Evolutionary conservation across 2,888 invertebrate genomes (phyloP).

Genomic region (Trichopoda pennipes): DNA sequence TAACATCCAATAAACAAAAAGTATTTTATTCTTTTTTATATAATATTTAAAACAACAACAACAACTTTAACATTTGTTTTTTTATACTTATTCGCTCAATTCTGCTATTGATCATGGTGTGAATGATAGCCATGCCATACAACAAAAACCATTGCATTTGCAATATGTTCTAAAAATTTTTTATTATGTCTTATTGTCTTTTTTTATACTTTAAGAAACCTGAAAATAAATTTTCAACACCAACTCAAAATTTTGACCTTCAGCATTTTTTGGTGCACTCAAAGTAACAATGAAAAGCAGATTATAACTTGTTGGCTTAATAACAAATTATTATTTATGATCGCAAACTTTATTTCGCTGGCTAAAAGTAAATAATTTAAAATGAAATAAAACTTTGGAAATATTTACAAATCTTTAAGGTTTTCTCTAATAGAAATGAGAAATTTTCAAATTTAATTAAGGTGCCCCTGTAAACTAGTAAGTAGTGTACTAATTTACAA

Average conservation of each 20-base stretch:
- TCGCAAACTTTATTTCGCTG: conserved; percentile 23
- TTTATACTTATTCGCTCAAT: background rate
- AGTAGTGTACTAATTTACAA: no score
- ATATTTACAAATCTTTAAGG: background rate
- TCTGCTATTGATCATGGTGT: conserved; percentile 21
- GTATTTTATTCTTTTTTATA: conserved; percentile 11
- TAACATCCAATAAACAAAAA: conserved; percentile 4
- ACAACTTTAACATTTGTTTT: conserved; percentile 22
- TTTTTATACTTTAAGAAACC: conserved; percentile 9
- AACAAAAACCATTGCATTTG: conserved; percentile 27
- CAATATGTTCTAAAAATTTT: conserved; percentile 17
- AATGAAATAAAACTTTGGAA: background rate
- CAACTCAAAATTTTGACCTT: conserved; percentile 49
- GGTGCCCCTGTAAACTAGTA: no score
- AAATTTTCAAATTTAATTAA: no score
- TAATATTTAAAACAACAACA: conserved; percentile 29
- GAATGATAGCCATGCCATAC: conserved; percentile 32
- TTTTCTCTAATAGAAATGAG: no score
- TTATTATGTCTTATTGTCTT: background rate
- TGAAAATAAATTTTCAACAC: conserved; percentile 24
- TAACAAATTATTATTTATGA: conserved; percentile 56
- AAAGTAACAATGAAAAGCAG: background rate
- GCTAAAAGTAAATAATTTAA: background rate
- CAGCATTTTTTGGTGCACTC: conserved; percentile 27
- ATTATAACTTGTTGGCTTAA: conserved; percentile 37